phyloP scores from a whole-genome alignment of 2,797 vertebrate genomes.

The Taenioides sp. region DNA sequence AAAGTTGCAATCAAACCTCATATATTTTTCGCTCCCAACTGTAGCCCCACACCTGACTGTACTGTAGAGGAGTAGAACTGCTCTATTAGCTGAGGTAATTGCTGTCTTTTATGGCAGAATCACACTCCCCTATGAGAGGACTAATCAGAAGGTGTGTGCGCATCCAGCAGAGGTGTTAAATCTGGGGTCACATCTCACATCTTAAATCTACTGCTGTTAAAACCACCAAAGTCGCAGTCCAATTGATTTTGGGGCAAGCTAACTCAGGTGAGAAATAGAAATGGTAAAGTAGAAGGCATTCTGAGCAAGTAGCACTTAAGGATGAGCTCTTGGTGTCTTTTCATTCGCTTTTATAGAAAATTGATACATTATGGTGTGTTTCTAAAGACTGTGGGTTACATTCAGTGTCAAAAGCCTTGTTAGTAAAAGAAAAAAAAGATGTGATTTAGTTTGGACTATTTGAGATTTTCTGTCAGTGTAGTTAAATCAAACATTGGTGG shows the following conservation, averaged over 20 bases:
- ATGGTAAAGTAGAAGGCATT: conserved; percentile 1
- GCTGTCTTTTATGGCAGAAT: conserved; percentile 44
- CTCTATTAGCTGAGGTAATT: conserved; percentile 64
- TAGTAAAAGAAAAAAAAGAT: not conserved
- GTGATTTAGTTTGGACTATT: too few species aligned
- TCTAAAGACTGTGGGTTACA: not conserved
- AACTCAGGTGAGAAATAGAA: conserved; percentile 6
- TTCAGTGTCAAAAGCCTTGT: not conserved
- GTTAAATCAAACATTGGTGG: too few species aligned
- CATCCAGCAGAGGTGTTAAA: conserved; percentile 47
- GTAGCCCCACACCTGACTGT: conserved; percentile 13
- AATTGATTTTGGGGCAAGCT: conserved; percentile 14
- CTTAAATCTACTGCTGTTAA: conserved; percentile 26
- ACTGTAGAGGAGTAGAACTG: conserved; percentile 24
- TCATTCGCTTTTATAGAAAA: not conserved
- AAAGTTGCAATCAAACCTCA: not conserved
- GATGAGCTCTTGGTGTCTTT: conserved; percentile 5
- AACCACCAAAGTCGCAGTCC: conserved; percentile 17
- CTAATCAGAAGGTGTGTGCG: conserved; percentile 62
- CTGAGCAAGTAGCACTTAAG: conserved; percentile 12
- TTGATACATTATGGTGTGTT: not conserved
- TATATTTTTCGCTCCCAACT: not conserved
- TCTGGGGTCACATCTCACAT: conserved; percentile 38
- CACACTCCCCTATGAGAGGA: conserved; percentile 42
- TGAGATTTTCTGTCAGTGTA: too few species aligned